Conservation (phyloP, 2,113 vertebrate genomes). For the Numida meleagris region DNA sequence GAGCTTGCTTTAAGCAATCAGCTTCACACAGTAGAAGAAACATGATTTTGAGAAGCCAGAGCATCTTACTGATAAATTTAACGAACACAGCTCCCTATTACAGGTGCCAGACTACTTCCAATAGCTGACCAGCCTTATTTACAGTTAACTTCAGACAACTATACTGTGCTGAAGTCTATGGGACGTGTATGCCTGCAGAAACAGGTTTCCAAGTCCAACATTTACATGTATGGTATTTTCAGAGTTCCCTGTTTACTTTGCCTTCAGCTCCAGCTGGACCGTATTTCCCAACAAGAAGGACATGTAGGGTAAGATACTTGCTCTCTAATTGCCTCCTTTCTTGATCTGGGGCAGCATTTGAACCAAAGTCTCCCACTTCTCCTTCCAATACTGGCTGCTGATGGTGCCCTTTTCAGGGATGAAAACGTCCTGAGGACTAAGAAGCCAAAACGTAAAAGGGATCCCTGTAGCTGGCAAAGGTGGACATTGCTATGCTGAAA, state of each 20-base stretch:
- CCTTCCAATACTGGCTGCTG: background rate
- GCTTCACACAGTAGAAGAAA: background rate
- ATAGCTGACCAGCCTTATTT: background rate
- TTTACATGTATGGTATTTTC: background rate
- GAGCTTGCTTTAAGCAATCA: background rate
- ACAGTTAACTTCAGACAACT: background rate
- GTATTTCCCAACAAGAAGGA: background rate
- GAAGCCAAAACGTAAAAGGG: background rate
- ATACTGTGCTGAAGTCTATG: background rate
- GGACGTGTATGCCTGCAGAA: background rate
- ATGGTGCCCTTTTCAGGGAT: background rate
- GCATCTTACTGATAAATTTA: background rate
- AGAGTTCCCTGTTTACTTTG: background rate
- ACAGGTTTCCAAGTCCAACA: background rate
- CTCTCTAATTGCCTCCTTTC: background rate
- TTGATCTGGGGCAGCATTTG: background rate
- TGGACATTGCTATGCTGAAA: background rate
- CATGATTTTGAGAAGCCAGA: background rate
- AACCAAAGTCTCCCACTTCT: background rate
- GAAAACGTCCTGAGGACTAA: background rate
- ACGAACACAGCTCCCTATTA: background rate
- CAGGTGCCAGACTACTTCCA: background rate
- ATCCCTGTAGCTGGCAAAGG: background rate
- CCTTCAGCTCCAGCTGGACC: background rate
- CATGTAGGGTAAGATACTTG: background rate